Evolutionary conservation across 2,797 vertebrate species (phyloP), one percentile per base, ranked within the genome.

Genomic region (Enteromius paludinosus): DNA sequence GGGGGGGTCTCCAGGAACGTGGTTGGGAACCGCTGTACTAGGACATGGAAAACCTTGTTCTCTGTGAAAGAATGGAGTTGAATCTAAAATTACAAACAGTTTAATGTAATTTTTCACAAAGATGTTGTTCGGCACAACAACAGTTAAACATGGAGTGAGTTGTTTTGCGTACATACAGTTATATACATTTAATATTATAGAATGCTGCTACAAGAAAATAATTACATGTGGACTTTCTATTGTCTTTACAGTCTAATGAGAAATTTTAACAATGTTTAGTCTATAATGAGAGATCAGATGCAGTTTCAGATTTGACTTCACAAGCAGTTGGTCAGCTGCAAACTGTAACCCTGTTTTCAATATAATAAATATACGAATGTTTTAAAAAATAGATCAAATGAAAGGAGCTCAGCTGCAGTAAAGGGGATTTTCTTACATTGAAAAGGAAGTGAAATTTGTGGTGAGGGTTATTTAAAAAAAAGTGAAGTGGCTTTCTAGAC

Each of bases 61-160:
- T 75, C 52, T 41, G 12, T 47, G 17, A 64, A 49, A 9, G 4
- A 28, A 66, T 68, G 52, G 14, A 68, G 11, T 9, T 73, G 49
- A 49, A 23, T 33, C 3, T 68, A 14, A 38, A 49, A 41, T 61
- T 15, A 45, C 43, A 47, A 59, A 54, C 17, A 12, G 65, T 80
- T 68, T 33, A 41, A 52, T 66, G 15, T 20, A 4, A 52, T 56
- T 25, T 47, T 56, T 33, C 54, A 65, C 23, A 71, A 59, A 23
- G 8, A 68, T 74, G 43, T 35, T 75, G 65, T 76, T 20, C 12
- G 45, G 15, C 41, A 72, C 73, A 61, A 18, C 23, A 23, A 82
- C 25, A 56, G 41, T 88, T 90, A 83, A 90, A 87, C 89, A 88
- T 91, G 91, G 92, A 93, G 92, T 94, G 91, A 90, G 82, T 71